Evolutionary conservation across 2,888 invertebrate genomes (phyloP), one percentile per base, ranked within the genome.

Genomic region (Autographa pulchrina): DNA sequence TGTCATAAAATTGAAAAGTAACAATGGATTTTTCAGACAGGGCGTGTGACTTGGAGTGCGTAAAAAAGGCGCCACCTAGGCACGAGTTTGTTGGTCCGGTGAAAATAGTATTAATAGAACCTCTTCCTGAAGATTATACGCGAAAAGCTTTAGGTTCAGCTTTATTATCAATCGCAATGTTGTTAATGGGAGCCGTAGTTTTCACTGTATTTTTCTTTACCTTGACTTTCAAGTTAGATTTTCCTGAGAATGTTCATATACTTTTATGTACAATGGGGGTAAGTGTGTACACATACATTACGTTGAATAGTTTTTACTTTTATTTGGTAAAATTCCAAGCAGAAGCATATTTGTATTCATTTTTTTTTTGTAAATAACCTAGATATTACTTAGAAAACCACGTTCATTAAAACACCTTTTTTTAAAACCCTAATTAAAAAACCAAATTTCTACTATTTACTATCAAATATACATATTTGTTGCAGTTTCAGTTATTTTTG

Each of bases 51-150:
- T 80, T 91, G 31, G 89, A 92, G 81, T 92, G 92, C 64, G 68
- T 85, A 0, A 72, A 81, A 54, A 70, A 81, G 74, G 76, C 0
- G 0, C 13, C 11, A 1, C 8, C 11, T n/a, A 59, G 38, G 6
- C 78, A 68, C 31, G 92, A 92, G 72, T 93, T 91, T 59, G 84
- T 90, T 5, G 93, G 93, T 6, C 92, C 92, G 0, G 92, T 93
- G 18, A 93, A 90, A 80, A 91, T 93, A 63, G 75, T 92, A 56
- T 75, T 93, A n/a, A 85, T 93, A 2, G 91, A 93, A 18, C 85
- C 89, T 2, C 81, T 89, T 0, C 70, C 74, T 52, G 70, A 64
- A 4, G 77, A 86, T 5, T 89, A 91, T 73, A 38, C 60, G 4
- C 75, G 74, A 13, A 88, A 85, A 60, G 71, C 71, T 54, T 85